phyloP scores from a whole-genome alignment of 2,113 vertebrate genomes.

The Tor tambroides region DNA sequence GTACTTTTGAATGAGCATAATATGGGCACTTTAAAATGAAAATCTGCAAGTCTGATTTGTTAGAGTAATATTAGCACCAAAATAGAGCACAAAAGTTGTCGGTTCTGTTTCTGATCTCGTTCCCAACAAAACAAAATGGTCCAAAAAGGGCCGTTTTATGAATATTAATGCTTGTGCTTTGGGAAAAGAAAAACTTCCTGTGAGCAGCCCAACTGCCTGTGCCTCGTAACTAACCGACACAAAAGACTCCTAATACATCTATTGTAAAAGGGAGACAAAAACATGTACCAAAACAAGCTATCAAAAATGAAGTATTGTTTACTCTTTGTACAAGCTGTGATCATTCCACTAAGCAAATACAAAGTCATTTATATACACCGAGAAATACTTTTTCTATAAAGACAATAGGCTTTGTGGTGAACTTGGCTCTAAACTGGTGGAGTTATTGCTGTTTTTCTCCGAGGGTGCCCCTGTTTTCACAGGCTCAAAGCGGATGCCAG shows the following conservation, averaged over 20 bases:
- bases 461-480: conserved; percentile 70
- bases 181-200: conserved; percentile 20
- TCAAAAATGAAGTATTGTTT: conserved; percentile 39
- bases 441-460: conserved; percentile 66
- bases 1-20: neutral
- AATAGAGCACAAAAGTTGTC: neutral
- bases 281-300: conserved; percentile 29
- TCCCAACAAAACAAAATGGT: neutral
- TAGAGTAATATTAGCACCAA: neutral
- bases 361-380: conserved; percentile 32
- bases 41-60: neutral
- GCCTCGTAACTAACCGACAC: neutral
- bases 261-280: conserved; percentile 14
- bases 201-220: neutral
- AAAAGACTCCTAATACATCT: conserved; percentile 10
- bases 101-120: neutral
- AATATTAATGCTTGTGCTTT: conserved; percentile 8
- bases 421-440: conserved; percentile 50
- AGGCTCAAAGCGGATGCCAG: conserved; percentile 45
- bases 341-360: conserved; percentile 19
- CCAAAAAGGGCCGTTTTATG: neutral
- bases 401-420: conserved; percentile 20
- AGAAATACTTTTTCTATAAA: neutral
- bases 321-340: conserved; percentile 16
- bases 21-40: neutral